These are phyloP conservation scores for Saccostrea echinata DNA, from an alignment of 1,140 invertebrate genomes.

Conservation along the genomic window DNA sequence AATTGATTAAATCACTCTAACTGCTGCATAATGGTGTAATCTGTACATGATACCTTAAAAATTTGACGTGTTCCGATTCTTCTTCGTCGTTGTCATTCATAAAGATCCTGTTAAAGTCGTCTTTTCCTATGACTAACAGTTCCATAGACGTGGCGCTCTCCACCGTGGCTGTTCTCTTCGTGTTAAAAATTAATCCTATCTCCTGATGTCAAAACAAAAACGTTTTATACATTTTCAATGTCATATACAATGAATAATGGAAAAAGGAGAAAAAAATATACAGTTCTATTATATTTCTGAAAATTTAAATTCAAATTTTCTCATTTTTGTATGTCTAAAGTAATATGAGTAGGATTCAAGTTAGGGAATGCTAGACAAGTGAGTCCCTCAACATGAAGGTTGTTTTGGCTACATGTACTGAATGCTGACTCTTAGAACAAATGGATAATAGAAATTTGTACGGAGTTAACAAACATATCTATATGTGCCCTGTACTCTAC, in stretches of 20 bases:
- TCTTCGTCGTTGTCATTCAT: slow-evolving; percentile 71
- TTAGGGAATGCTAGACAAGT: not conserved
- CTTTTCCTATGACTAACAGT: slow-evolving; percentile 73
- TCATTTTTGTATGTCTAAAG: no score
- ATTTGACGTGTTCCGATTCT: slow-evolving; percentile 72
- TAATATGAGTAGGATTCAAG: not conserved
- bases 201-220: slow-evolving; percentile 63
- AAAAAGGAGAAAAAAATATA: no score
- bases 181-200: slow-evolving; percentile 74
- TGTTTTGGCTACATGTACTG: not conserved
- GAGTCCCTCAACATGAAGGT: not conserved
- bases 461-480: not conserved
- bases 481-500: not conserved
- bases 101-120: slow-evolving; percentile 77
- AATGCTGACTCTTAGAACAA: not conserved
- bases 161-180: slow-evolving; percentile 75
- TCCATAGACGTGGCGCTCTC: slow-evolving; percentile 73
- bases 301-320: no score
- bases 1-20: no score
- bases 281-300: no score
- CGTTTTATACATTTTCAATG: no score
- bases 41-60: slow-evolving; percentile 65
- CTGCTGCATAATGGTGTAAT: not conserved
- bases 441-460: not conserved
- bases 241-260: no score